Conservation (phyloP, 2,113 vertebrate species). For the Limanda limanda region DNA sequence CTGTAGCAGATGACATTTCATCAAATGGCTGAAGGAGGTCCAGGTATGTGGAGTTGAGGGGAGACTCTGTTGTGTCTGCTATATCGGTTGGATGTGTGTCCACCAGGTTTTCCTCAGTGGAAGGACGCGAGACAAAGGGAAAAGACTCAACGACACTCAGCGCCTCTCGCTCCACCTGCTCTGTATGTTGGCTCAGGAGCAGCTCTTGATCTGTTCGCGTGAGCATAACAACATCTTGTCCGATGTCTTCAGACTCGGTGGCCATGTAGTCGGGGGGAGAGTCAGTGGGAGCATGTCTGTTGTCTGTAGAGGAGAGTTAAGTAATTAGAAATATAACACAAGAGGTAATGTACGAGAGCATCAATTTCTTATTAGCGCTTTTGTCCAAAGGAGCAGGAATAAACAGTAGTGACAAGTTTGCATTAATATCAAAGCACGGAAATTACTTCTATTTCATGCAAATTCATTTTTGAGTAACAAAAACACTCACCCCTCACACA, state of each 20-base stretch:
- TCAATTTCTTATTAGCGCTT: background rate
- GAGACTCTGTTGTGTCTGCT: conserved; percentile 39
- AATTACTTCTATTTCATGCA: too few relatives aligned
- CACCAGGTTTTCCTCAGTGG: conserved; percentile 32
- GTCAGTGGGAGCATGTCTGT: conserved; percentile 69
- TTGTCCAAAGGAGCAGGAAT: too few relatives aligned
- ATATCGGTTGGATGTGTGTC: conserved; percentile 22
- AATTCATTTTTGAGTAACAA: background rate
- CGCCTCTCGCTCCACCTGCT: conserved; percentile 85
- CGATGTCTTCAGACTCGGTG: conserved; percentile 77
- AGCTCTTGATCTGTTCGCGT: conserved; percentile 87
- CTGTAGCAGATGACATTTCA: conserved; percentile 35
- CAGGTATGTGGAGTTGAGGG: conserved; percentile 9
- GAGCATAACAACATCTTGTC: conserved; percentile 85
- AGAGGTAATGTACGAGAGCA: background rate
- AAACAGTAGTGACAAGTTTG: too few relatives aligned
- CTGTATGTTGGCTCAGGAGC: conserved; percentile 76
- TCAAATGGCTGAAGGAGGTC: conserved; percentile 26
- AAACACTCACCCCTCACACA: conserved; percentile 89
- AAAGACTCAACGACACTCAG: conserved; percentile 90
- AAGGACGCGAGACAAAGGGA: conserved; percentile 49
- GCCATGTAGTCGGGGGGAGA: conserved; percentile 66
- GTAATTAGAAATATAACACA: conserved; percentile 1
- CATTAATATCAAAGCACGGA: too few relatives aligned
- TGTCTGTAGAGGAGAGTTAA: conserved; percentile 53